Base-by-base conservation (phyloP, 2,888 invertebrate species). In the Eremobia ochroleuca region DNA sequence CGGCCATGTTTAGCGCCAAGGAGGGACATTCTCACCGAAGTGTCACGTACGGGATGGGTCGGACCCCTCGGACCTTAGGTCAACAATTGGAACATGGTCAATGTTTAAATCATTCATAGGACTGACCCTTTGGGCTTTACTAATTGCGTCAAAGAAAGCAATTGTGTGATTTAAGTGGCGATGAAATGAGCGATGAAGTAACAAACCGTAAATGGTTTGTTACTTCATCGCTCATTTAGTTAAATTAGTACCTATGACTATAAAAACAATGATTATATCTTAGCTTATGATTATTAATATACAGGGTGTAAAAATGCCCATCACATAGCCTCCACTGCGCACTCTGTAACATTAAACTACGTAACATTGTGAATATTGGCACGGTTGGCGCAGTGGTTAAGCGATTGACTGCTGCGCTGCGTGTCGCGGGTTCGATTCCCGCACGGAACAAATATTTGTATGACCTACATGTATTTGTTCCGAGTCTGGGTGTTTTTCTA, bases 1-100 rank as follows among this genome's bases (percentile, higher is more conserved):
- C 58, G 65, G 55, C 49, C 59, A 70, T 81, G 82, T 62, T 82
- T 86, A 86, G 84, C 84, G 84, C 84, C 84, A 86, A 86, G 55
- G 62, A 61, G 73, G 70, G 55, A 55, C 82, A 82, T 84, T 84
- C 84, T 83, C 84, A 83, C 83, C 75, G 25, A 64, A 75, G 62
- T 75, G 84, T 86, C 84, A 84, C 84, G 84, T 84, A 79, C 84
- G 86, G 76, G 77, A 52, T 59, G 40, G 34, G 28, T 37, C 86
- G 82, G 62, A 67, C 31, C 46, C 66, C 34, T 49, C 86, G 82
- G 66, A 67, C 34, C 52, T 69, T 70, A 52, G 74, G 73, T 79
- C 72, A 86, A 84, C 70, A 84, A 28, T 69, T 65, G 28, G 55
- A 83, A 79, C 79, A 83, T 67, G 72, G 2, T 13, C 74, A 49